Conservation (phyloP, 2,113 vertebrate genomes). For the Tachycineta bicolor region DNA sequence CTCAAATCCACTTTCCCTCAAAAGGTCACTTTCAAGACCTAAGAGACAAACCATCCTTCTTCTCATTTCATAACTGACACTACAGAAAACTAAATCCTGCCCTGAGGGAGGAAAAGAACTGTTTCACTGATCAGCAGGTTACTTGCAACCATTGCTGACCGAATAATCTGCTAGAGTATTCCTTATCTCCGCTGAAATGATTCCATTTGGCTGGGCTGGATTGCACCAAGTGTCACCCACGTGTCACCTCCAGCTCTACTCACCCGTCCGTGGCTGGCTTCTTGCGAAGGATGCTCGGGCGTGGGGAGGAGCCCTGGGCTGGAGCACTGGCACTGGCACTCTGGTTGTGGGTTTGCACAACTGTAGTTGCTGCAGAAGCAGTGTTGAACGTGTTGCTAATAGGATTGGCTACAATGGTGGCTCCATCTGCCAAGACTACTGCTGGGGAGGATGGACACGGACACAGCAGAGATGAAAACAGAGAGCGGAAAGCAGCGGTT, state of each 20-base stretch:
- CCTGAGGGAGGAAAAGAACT: not conserved
- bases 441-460: slow-evolving; percentile 37
- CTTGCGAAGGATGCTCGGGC: slow-evolving; percentile 97
- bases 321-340: slow-evolving; percentile 83
- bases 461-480: not conserved
- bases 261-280: slow-evolving; percentile 93
- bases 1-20: not conserved
- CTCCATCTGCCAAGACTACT: slow-evolving; percentile 91
- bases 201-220: not conserved
- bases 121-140: not conserved
- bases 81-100: not conserved
- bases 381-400: slow-evolving; percentile 89
- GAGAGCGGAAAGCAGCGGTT: not conserved
- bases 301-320: slow-evolving; percentile 91
- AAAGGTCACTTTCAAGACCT: not conserved
- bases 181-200: not conserved
- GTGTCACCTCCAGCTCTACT: slow-evolving; percentile 35
- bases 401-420: slow-evolving; percentile 90
- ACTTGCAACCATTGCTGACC: not conserved
- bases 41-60: not conserved
- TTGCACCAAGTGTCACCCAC: rapidly evolving
- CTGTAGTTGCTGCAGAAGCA: slow-evolving; percentile 87
- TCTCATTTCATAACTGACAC: not conserved
- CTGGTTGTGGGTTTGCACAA: slow-evolving; percentile 93
- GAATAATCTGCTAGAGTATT: not conserved